Evolutionary conservation across 1,140 invertebrate genomes (phyloP), one percentile per base, ranked within the genome.

Genomic region (Trichonephila inaurata): DNA sequence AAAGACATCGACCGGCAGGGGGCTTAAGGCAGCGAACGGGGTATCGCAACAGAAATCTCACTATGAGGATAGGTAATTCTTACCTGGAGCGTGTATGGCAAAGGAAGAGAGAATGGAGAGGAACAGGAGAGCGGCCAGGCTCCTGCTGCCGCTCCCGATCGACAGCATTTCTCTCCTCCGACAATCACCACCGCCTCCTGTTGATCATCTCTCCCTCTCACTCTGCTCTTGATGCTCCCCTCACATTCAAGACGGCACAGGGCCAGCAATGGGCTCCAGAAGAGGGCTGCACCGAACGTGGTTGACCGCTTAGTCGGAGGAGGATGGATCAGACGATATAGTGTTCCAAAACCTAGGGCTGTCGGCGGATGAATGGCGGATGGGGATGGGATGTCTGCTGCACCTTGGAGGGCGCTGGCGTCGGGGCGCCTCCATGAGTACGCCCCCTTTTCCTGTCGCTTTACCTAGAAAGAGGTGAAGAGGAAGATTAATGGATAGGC

Each of bases 401-500:
- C 69, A 77, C 69, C 69, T 77, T 77, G 69, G 69, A 77, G 28
- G 28, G 69, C 28, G 28, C 24, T 24, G 28, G 69, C 28, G 18
- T 24, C 24, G 28, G 69, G 69, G 69, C 69, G 69, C 69, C 85
- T 40, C 21, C 10, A 14, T 44, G 18, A 33, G 8, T 33, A n/a
- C 85, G 51, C 85, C 24, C 58, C 58, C 60, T 61, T 33, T 18
- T 33, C 28, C 85, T 87, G 85, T 87, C 85, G 85, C 24, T 87
- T 64, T 87, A 87, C 85, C 85, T 87, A 87, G 85, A 7, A 77
- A 77, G 69, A 33, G 69, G 69, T 72, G 51, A 86, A 58, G 60
- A 33, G 60, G 85, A 62, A 87, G 85, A 87, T 87, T 87, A 87
- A 87, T 87, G 85, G 85, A 58, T 19, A 60, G 28, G 85, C 60